Evolutionary conservation across 2,888 invertebrate genomes (phyloP).

Genomic region (Leistus spinibarbis): DNA sequence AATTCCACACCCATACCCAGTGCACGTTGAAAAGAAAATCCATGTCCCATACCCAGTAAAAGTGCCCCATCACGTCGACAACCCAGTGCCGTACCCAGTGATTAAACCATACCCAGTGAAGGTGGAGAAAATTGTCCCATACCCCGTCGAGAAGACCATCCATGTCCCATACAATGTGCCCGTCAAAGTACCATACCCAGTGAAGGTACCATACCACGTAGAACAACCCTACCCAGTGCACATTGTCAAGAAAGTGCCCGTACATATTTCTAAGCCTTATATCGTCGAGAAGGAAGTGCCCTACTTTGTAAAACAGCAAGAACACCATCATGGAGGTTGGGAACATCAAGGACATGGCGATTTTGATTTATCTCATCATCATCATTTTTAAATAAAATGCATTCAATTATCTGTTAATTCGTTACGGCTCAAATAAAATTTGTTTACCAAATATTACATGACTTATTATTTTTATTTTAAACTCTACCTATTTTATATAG

Average conservation of each 20-base stretch:
- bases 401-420: background rate
- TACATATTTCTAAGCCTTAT: conserved; percentile 10
- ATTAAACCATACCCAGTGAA: conserved; percentile 53
- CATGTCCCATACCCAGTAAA: conserved; percentile 42
- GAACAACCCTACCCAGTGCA: conserved; percentile 32
- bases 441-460: background rate
- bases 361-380: background rate
- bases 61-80: conserved; percentile 49
- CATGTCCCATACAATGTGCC: conserved; percentile 50
- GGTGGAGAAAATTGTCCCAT: conserved; percentile 53
- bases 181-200: conserved; percentile 20
- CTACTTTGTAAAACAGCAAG: conserved; percentile 45
- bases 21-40: conserved; percentile 26
- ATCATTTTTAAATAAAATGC: background rate
- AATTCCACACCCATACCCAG: conserved; percentile 27
- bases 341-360: background rate
- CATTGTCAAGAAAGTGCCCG: conserved; percentile 22
- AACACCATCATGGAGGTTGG: conserved; percentile 26
- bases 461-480: background rate
- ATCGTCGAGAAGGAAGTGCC: conserved; percentile 49
- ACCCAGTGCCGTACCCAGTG: conserved; percentile 47
- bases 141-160: conserved; percentile 46
- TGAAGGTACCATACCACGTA: conserved; percentile 22
- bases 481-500: background rate
- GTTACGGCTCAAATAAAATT: background rate